Conservation (phyloP, 2,113 vertebrate species). For the Myxocyprinus asiaticus region DNA sequence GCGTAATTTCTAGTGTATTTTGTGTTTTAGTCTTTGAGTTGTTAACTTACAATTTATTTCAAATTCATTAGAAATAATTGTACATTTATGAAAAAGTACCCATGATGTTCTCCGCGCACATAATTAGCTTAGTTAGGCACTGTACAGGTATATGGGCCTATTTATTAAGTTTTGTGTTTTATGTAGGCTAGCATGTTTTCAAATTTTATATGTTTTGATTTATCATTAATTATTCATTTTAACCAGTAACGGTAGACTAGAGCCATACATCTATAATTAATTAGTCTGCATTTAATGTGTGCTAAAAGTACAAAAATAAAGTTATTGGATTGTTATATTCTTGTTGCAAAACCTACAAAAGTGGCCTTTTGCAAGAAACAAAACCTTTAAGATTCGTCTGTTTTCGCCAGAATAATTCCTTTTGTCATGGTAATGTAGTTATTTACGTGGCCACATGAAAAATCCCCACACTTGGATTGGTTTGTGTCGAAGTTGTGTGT, state of each 20-base stretch:
- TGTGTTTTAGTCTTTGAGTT: background rate
- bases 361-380: background rate
- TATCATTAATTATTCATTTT: slow-evolving; percentile 12
- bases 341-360: background rate
- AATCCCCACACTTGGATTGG: slow-evolving; percentile 88
- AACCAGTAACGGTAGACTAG: background rate
- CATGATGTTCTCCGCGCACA: background rate
- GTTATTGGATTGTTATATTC: background rate
- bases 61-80: background rate
- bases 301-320: slow-evolving; percentile 16
- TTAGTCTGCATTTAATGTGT: background rate
- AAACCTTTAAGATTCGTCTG: slow-evolving; percentile 18
- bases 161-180: background rate
- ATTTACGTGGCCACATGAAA: slow-evolving; percentile 87
- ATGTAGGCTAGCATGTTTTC: background rate
- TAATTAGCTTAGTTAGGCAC: background rate
- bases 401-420: slow-evolving; percentile 60
- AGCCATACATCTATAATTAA: background rate
- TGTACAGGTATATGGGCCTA: background rate
- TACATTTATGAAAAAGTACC: background rate
- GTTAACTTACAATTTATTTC: background rate
- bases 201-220: background rate
- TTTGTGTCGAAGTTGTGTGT: slow-evolving; percentile 80
- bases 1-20: background rate
- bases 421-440: slow-evolving; percentile 88